Base-by-base conservation (phyloP, 1,140 invertebrate genomes). In the Drosophila parabipectinata region DNA sequence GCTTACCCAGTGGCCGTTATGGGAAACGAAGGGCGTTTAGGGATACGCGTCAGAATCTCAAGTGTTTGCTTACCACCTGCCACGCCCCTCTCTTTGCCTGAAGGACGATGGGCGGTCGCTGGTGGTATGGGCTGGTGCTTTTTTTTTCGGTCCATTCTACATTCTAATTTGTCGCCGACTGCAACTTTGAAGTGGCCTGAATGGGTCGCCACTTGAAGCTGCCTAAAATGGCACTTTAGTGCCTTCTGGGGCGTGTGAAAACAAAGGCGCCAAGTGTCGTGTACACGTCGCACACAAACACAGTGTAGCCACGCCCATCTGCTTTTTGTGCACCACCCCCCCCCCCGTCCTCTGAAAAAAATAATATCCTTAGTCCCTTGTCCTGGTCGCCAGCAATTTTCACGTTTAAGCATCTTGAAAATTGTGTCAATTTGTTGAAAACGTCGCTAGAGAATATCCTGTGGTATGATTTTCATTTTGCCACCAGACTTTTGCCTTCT, bases 351-450 rank as follows among this genome's bases (percentile, higher is more conserved):
- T 4, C 1, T 10, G 12, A 37, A 37, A 15, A 45, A 50, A 41
- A 50, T 50, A 28, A 30, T 61, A 48, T 58, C 58, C 50, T 24
- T 53, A 48, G 47, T 53, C 21, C 50, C 14, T 8, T 8, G 30
- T 32, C 45, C 59, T 30, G 45, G 48, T 21, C 15, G 47, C 24
- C 32, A 41, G 72, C 75, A 72, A 79, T 88, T 88, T 87, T 68
- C 58, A 69, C 62, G 72, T 87, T 71, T 78, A 81, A 88, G 88
- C 78, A 76, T 79, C 83, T 90, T 85, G 71, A 77, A 89, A 82
- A 89, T 90, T 90, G 80, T 90, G 88, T 90, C 88, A 90, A 90
- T 90, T 91, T 90, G 88, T 77, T 90, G 76, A 78, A 88, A 88
- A 90, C 82, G 77, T 72, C 76, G 53, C 79, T 78, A 26, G 83